These are phyloP conservation scores for Strigamia maritima DNA, from an alignment of 2,888 invertebrate genomes.

Conservation along the genomic window DNA sequence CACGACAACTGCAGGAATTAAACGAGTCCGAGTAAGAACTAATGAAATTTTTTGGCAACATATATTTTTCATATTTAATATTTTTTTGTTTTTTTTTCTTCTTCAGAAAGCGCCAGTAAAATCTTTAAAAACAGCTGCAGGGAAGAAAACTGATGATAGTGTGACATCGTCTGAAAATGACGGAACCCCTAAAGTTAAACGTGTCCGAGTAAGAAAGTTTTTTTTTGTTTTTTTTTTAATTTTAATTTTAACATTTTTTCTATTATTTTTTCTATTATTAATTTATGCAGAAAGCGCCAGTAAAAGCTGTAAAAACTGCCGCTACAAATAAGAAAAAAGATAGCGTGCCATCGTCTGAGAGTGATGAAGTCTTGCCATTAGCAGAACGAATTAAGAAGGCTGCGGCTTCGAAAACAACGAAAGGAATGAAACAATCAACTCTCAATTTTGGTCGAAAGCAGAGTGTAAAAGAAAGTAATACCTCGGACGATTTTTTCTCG, in stretches of 20 bases:
- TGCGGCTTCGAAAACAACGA: background rate
- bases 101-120: too few species aligned
- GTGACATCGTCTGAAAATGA: too few species aligned
- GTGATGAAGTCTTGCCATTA: background rate
- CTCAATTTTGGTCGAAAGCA: background rate
- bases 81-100: background rate
- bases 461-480: background rate
- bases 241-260: too few species aligned
- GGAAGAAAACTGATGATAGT: too few species aligned
- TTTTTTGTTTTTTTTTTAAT: too few species aligned
- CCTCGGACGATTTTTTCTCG: background rate
- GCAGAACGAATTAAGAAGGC: background rate
- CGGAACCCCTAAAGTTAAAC: too few species aligned
- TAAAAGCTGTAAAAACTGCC: background rate
- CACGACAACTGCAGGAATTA: background rate
- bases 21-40: background rate
- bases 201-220: too few species aligned
- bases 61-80: background rate
- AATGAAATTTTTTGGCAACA: background rate
- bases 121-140: too few species aligned
- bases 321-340: background rate
- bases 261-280: too few species aligned
- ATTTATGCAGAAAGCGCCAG: too few species aligned
- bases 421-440: background rate
- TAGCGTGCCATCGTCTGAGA: background rate